A percentile compares a stretch with the other conserved stretches of the same genome.
Evolutionary conservation across 92 coral and sea anemone species (phyloP).

Genomic region (Palythoa heliodiscus): DNA sequence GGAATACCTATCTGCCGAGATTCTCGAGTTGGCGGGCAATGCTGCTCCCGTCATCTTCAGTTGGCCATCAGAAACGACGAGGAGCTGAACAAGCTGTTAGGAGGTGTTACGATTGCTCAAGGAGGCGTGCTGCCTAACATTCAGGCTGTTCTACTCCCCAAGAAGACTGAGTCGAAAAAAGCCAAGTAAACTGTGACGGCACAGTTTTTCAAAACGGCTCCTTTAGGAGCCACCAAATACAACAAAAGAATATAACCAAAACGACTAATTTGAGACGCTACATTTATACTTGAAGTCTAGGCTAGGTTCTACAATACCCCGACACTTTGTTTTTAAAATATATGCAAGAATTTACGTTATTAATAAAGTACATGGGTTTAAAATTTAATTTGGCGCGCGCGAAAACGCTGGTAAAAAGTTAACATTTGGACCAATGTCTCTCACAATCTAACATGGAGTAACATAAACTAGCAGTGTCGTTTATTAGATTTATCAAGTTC

Average conservation of each 20-base stretch:
- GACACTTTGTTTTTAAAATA: too few relatives aligned
- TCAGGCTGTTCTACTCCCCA: neutral
- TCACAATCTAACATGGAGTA: too few relatives aligned
- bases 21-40: neutral
- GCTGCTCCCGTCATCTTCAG: neutral
- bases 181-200: neutral
- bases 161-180: neutral
- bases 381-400: too few relatives aligned
- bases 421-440: too few relatives aligned
- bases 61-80: neutral
- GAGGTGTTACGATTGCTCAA: neutral
- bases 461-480: too few relatives aligned
- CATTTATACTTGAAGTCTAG: too few relatives aligned
- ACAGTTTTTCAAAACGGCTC: constrained; percentile 51
- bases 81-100: neutral
- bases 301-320: too few relatives aligned
- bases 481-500: too few relatives aligned
- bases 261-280: neutral
- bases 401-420: too few relatives aligned
- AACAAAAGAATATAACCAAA: neutral
- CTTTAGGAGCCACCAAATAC: constrained; percentile 82
- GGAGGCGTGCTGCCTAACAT: neutral
- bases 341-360: too few relatives aligned
- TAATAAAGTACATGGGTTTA: too few relatives aligned
- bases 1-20: neutral